Evolutionary conservation across 2,113 vertebrate genomes (phyloP).

Genomic region (Hyaena hyaena): DNA sequence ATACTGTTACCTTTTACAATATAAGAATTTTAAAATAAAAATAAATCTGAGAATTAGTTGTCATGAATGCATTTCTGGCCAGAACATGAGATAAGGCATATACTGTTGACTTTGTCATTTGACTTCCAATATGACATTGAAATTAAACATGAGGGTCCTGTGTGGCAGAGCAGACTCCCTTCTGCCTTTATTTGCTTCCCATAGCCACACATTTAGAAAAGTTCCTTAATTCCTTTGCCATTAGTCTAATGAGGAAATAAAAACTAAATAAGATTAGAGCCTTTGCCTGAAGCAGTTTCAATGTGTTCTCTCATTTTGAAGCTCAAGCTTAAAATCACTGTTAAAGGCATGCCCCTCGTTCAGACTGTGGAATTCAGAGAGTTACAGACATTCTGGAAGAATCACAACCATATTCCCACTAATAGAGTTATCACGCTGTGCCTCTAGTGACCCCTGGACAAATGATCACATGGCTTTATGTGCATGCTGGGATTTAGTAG

Average conservation of each 20-base stretch:
- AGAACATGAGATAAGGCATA: not conserved
- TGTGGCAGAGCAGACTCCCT: not conserved
- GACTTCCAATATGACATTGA: not conserved
- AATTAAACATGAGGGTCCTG: not conserved
- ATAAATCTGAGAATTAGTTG: not conserved
- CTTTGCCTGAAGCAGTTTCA: conserved; percentile 57
- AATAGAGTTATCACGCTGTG: not conserved
- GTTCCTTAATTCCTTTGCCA: conserved; percentile 45
- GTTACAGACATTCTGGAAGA: not conserved
- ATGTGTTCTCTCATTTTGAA: conserved; percentile 54
- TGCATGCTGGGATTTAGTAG: not conserved
- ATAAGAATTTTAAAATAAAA: conserved; percentile 34
- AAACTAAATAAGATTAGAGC: conserved; percentile 55
- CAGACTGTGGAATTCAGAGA: not conserved
- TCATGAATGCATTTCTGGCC: not conserved
- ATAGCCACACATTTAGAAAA: conserved; percentile 38
- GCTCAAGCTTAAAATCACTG: conserved; percentile 14
- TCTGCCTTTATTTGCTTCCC: conserved; percentile 53
- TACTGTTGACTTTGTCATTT: not conserved
- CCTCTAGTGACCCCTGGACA: not conserved
- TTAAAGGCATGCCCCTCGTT: not conserved
- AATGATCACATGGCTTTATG: not conserved
- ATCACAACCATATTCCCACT: not conserved
- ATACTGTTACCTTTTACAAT: not conserved
- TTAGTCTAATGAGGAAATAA: conserved; percentile 72